phyloP scores from a whole-genome alignment of 2,888 invertebrate genomes.

The Amiota mariae region DNA sequence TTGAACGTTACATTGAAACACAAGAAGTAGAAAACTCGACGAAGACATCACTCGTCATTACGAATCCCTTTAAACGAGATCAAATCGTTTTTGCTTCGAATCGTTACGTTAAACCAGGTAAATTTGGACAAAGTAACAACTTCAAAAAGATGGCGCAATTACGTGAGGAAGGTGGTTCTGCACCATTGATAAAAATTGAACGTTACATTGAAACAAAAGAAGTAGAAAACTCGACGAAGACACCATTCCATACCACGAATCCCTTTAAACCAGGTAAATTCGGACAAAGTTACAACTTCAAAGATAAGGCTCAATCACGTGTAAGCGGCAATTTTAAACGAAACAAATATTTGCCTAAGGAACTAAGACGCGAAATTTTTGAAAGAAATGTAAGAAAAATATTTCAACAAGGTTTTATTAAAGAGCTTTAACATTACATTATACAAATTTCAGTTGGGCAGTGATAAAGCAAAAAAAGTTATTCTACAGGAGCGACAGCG shows the following conservation, averaged over 20 bases:
- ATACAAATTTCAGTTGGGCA: slow-evolving; percentile 62
- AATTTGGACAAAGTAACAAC: no score
- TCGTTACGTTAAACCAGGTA: no score
- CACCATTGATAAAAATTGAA: no score
- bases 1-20: no score
- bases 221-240: slow-evolving; percentile 41
- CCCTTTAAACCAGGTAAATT: slow-evolving; percentile 47
- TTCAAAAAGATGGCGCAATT: no score
- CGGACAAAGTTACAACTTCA: background rate
- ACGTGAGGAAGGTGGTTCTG: no score
- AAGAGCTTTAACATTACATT: slow-evolving; percentile 24
- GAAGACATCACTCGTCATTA: no score
- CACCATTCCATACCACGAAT: slow-evolving; percentile 37
- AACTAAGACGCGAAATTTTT: slow-evolving; percentile 70
- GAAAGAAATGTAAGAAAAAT: slow-evolving; percentile 64
- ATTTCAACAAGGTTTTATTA: background rate
- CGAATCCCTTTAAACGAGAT: no score
- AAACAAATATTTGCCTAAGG: slow-evolving; percentile 65
- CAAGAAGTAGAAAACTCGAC: no score
- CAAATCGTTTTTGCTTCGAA: no score
- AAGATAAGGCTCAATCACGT: slow-evolving; percentile 24
- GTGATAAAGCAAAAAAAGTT: slow-evolving; percentile 71
- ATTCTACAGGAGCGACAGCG: slow-evolving; percentile 67
- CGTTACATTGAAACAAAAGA: no score
- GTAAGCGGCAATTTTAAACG: slow-evolving; percentile 22